Percentiles rank a stretch among this genome's conserved stretches.
These are phyloP conservation scores for Melanotaenia parkinsoni DNA, from an alignment of 2,797 vertebrate species.

Conservation along the genomic window DNA sequence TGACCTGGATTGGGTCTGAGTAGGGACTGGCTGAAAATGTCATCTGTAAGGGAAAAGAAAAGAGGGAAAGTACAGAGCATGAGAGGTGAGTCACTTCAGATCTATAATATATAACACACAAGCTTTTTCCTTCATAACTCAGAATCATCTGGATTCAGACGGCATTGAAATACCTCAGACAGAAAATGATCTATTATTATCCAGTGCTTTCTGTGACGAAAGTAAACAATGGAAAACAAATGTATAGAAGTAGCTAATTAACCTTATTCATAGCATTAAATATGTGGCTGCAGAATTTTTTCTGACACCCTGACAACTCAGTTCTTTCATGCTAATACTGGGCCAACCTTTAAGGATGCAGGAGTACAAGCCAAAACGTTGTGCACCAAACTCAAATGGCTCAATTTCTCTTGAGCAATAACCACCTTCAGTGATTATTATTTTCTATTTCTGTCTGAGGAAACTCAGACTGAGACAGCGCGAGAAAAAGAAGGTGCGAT, in stretches of 20 bases:
- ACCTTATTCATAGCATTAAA: background rate
- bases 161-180: conserved; percentile 1
- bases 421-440: conserved; percentile 36
- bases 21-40: conserved; percentile 96
- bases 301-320: background rate
- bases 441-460: conserved; percentile 36
- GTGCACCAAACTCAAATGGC: conserved; percentile 19
- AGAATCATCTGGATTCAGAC: conserved; percentile 1
- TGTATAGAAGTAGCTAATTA: background rate
- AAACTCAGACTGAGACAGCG: conserved; percentile 34
- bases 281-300: conserved; percentile 15
- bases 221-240: conserved; percentile 11
- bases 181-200: background rate
- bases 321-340: background rate
- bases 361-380: conserved; percentile 22
- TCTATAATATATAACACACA: background rate
- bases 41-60: conserved; percentile 80
- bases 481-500: conserved; percentile 41
- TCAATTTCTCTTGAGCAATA: conserved; percentile 29
- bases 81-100: conserved; percentile 23
- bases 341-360: conserved; percentile 10
- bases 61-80: conserved; percentile 10
- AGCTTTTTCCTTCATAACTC: conserved; percentile 7
- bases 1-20: conserved; percentile 90
- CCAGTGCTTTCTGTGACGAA: background rate